Conservation (phyloP, 2,888 invertebrate species). For the Oxystoma pomonae region DNA sequence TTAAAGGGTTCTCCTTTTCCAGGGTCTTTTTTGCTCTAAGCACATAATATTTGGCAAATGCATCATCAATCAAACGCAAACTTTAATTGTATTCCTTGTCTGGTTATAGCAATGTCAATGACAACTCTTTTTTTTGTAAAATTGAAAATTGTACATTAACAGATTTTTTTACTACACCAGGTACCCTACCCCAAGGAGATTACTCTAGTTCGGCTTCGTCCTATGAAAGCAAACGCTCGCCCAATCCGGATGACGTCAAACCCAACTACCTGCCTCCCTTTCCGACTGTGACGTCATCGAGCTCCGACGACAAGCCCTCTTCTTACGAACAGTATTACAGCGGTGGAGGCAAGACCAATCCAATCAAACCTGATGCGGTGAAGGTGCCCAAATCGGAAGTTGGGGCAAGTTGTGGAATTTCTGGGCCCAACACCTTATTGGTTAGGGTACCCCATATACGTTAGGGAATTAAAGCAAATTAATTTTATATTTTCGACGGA, state of each 20-base stretch:
- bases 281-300: constrained; percentile 28
- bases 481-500: no score
- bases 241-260: constrained; percentile 45
- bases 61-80: no score
- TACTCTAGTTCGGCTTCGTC: constrained; percentile 31
- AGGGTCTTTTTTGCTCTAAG: no score
- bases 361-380: constrained; percentile 44
- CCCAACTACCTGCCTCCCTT: constrained; percentile 45
- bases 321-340: constrained; percentile 43
- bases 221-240: constrained; percentile 41
- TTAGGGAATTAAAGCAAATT: no score
- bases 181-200: constrained; percentile 14
- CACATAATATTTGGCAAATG: no score
- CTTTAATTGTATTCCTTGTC: no score
- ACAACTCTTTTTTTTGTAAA: no score
- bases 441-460: no score
- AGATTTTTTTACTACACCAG: no score
- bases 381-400: constrained; percentile 54
- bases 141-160: no score
- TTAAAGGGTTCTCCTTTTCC: no score
- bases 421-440: constrained; percentile 31
- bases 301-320: constrained; percentile 33
- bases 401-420: constrained; percentile 46
- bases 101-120: no score
- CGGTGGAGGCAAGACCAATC: constrained; percentile 26